Evolutionary conservation across 2,888 invertebrate genomes (phyloP), one percentile per base, ranked within the genome.

Genomic region (Erebia ligea): DNA sequence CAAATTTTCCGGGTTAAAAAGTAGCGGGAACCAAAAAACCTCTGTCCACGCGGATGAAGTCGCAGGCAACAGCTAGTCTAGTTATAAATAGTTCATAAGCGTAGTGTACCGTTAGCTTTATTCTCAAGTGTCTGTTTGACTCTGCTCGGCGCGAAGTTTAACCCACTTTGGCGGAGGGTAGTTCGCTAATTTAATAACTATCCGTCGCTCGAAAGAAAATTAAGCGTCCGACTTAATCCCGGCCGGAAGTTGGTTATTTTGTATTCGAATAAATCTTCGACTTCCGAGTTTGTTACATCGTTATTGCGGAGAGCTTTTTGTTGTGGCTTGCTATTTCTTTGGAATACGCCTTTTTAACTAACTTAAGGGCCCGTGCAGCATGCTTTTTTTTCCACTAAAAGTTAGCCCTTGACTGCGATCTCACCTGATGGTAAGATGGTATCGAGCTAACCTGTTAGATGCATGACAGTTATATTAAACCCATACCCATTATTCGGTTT

Each of bases 161-260:
- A 75, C 75, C 77, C 69, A 77, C 75, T 78, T 76, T 73, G 72
- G 69, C 68, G 58, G 66, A 73, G 74, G 70, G 72, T 72, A 73
- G 72, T 76, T 75, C 52, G 71, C 75, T 78, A 75, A 78, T 78
- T 78, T 68, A 75, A 79, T 77, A 76, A 78, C 73, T 75, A 72
- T 71, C 75, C 71, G 77, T 74, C 75, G 73, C 73, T 66, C 65
- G 64, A 73, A 74, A 74, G 71, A 74, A 73, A 76, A 76, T 74
- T 74, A 75, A 76, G 61, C 68, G 72, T 62, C 67, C 68, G 56
- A 75, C 59, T 68, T 69, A 69, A 74, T 70, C 68, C 66, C 50
- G 45, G 17, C 45, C 62, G 25, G 66, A 56, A 62, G 57, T 59
- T 59, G 67, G 69, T 67, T 73, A 71, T 73, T 73, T 73, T 69